These are phyloP conservation scores for Xenus cinereus DNA, from an alignment of 2,113 vertebrate species.

Conservation along the genomic window DNA sequence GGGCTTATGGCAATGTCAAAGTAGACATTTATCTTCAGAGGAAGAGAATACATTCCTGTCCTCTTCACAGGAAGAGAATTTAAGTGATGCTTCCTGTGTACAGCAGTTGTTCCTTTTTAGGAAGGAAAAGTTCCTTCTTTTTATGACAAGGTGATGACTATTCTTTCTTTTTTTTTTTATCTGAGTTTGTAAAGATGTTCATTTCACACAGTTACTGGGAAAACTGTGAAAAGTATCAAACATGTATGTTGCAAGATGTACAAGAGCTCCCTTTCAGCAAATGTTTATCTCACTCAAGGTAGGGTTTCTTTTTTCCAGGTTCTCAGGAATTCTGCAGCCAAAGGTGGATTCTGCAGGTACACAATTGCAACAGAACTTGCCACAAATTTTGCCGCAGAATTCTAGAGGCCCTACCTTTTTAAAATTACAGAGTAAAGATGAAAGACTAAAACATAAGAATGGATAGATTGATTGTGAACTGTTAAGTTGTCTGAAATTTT, in stretches of 20 bases:
- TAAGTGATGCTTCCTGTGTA: not conserved
- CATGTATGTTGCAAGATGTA: conserved; percentile 66
- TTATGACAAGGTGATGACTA: not conserved
- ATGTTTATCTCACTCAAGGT: conserved; percentile 77
- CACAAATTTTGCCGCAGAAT: conserved; percentile 81
- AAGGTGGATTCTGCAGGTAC: conserved; percentile 82
- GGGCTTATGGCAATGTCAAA: not conserved
- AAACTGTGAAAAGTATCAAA: conserved; percentile 53
- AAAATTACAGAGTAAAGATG: not conserved
- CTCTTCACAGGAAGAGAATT: not conserved
- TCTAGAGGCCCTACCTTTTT: conserved; percentile 69
- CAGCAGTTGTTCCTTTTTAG: not conserved
- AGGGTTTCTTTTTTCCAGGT: conserved; percentile 81
- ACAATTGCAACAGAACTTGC: conserved; percentile 78
- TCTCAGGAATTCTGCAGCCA: conserved; percentile 80
- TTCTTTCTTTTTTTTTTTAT: not conserved
- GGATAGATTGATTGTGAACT: not conserved
- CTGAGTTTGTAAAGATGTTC: conserved; percentile 61
- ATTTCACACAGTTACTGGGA: conserved; percentile 53
- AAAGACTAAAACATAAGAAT: not conserved
- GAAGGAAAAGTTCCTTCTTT: not conserved
- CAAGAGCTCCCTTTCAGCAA: conserved; percentile 75
- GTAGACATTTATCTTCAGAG: not conserved
- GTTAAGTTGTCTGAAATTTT: conserved; percentile 6
- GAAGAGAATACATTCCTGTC: not conserved